A percentile compares a stretch with the other conserved stretches of the same genome.
Conservation (phyloP, 2,888 invertebrate genomes). For the Rotaria magnacalcarata region DNA sequence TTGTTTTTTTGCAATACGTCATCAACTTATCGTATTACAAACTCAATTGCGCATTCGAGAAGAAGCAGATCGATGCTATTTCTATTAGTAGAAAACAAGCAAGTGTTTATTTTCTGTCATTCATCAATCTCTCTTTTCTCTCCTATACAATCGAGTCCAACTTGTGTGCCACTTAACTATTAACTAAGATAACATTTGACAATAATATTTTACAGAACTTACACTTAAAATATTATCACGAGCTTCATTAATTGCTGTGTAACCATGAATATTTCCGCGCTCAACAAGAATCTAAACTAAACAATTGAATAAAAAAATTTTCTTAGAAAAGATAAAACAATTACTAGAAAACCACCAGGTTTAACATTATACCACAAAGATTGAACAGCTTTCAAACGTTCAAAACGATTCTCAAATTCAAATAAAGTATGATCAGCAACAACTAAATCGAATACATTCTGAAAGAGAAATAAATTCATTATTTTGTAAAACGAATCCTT, state of each 20-base stretch:
- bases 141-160: too few species aligned
- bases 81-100: too few species aligned
- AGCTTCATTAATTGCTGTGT: constrained; percentile 42
- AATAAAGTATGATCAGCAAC: constrained; percentile 38
- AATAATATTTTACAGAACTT: neutral
- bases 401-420: constrained; percentile 39
- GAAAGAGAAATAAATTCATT: too few species aligned
- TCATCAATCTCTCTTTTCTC: too few species aligned
- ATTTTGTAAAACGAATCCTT: too few species aligned
- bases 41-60: too few species aligned
- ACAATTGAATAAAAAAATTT: too few species aligned
- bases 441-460: constrained; percentile 44
- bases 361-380: constrained; percentile 44
- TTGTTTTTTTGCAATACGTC: neutral
- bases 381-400: constrained; percentile 32
- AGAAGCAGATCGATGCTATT: too few species aligned
- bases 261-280: constrained; percentile 41
- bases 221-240: constrained; percentile 38
- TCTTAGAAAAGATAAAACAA: too few species aligned
- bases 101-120: too few species aligned
- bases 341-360: constrained; percentile 40
- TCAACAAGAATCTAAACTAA: constrained; percentile 38
- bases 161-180: neutral
- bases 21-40: neutral
- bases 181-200: neutral